Percentiles rank a stretch among this genome's conserved stretches.
phyloP scores from a whole-genome alignment of 2,888 invertebrate genomes.

The Platycheirus rosarum region DNA sequence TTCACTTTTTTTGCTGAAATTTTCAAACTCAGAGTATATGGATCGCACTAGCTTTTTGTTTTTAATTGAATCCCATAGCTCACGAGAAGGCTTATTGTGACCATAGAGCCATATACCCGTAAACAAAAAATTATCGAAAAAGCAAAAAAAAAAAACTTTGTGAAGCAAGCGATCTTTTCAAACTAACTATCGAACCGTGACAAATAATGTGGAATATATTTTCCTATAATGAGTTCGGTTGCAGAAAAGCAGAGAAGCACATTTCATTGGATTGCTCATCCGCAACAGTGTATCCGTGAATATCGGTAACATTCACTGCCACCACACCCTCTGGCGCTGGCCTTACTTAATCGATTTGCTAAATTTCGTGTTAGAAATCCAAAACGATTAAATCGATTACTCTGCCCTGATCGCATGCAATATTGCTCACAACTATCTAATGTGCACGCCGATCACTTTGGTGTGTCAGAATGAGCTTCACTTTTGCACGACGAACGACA shows the following conservation, averaged over 20 bases:
- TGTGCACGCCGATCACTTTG: constrained; percentile 26
- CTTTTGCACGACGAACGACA: constrained; percentile 6
- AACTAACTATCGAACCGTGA: constrained; percentile 67
- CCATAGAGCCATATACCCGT: constrained; percentile 64
- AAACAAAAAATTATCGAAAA: constrained; percentile 17
- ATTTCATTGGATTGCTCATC: constrained; percentile 70
- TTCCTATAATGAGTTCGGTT: constrained; percentile 33
- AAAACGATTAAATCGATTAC: constrained; percentile 47
- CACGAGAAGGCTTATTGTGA: constrained; percentile 61
- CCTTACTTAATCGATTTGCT: constrained; percentile 60
- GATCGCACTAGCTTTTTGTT: constrained; percentile 8
- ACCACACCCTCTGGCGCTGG: constrained; percentile 55
- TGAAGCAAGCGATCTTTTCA: constrained; percentile 52
- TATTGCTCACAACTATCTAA: constrained; percentile 35
- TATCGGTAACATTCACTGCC: constrained; percentile 57
- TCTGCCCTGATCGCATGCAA: constrained; percentile 32
- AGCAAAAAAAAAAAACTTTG: constrained; percentile 19
- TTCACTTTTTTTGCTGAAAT: constrained; percentile 3
- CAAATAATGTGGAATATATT: constrained; percentile 50
- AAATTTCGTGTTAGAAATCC: constrained; percentile 42
- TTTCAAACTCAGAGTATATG: constrained; percentile 15
- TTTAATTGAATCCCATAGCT: constrained; percentile 51
- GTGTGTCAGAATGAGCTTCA: constrained; percentile 46
- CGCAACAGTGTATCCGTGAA: constrained; percentile 65
- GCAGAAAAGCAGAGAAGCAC: constrained; percentile 31